Conservation (phyloP, 2,113 vertebrate genomes). For the Penelope pileata region DNA sequence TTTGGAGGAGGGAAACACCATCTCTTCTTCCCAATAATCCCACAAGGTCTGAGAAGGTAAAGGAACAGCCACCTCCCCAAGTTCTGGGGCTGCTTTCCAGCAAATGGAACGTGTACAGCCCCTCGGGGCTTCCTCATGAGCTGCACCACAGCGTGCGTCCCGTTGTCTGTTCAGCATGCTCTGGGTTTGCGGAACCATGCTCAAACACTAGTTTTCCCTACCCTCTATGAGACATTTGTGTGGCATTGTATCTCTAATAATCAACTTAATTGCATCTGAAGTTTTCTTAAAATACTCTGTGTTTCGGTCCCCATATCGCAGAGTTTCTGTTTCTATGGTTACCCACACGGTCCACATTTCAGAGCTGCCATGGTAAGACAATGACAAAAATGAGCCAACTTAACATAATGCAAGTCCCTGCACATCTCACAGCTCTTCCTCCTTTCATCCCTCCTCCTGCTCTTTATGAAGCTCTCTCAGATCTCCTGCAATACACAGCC, state of each 20-base stretch:
- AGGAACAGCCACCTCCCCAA: accelerated
- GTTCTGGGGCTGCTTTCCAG: accelerated
- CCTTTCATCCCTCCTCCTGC: background rate
- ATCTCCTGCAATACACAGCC: background rate
- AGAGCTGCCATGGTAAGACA: constrained; percentile 63
- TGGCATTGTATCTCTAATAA: constrained; percentile 4
- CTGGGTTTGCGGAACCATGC: accelerated
- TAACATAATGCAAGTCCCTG: background rate
- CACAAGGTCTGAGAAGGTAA: accelerated
- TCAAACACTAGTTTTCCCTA: accelerated
- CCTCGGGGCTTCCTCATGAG: background rate
- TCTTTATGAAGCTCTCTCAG: background rate
- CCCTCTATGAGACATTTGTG: background rate
- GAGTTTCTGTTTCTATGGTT: constrained; percentile 78
- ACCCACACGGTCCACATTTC: constrained; percentile 54
- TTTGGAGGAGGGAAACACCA: background rate
- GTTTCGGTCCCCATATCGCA: constrained; percentile 38
- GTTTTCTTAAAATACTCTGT: background rate
- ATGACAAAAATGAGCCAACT: constrained; percentile 61
- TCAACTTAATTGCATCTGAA: background rate
- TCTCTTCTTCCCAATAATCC: background rate
- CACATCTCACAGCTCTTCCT: background rate
- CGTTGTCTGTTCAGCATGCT: accelerated
- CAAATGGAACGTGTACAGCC: accelerated
- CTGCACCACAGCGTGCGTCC: accelerated